Percentiles rank a stretch among this genome's conserved stretches.
These are phyloP conservation scores for Anoplophora glabripennis DNA, from an alignment of 1,140 invertebrate genomes.

Conservation along the genomic window DNA sequence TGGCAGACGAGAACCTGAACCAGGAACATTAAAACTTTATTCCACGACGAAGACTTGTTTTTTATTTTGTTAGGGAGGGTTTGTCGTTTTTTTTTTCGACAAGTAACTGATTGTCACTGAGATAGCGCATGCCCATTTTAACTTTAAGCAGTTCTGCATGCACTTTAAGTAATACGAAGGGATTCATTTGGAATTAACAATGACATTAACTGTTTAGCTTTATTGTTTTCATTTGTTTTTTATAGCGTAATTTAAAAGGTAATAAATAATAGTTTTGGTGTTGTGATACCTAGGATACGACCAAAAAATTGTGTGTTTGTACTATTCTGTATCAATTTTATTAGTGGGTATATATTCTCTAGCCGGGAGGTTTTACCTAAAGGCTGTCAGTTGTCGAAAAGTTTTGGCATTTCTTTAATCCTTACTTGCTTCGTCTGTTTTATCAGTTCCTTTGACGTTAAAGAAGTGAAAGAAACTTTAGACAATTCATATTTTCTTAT, in stretches of 20 bases:
- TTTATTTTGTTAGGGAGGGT: not conserved
- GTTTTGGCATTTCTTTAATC: not conserved
- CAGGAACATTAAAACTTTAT: slow-evolving; percentile 49
- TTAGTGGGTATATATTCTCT: slow-evolving; percentile 8
- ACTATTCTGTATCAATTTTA: slow-evolving; percentile 21
- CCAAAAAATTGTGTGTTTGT: slow-evolving; percentile 10
- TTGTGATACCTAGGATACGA: slow-evolving; percentile 28
- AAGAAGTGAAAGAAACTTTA: not conserved
- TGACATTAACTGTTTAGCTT: slow-evolving; percentile 1
- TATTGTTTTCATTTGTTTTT: slow-evolving; percentile 14
- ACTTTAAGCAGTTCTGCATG: slow-evolving; percentile 3
- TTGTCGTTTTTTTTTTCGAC: not conserved
- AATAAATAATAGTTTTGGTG: slow-evolving; percentile 24
- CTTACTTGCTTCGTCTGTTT: not conserved
- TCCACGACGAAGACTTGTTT: not conserved
- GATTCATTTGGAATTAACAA: slow-evolving; percentile 16
- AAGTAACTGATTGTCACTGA: slow-evolving; percentile 3
- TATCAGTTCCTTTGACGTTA: not conserved
- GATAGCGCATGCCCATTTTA: slow-evolving; percentile 7
- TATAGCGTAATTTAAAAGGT: slow-evolving; percentile 4
- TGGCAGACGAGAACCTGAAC: slow-evolving; percentile 69
- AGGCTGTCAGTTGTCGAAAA: not conserved
- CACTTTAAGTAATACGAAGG: slow-evolving; percentile 1
- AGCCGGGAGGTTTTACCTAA: not conserved
- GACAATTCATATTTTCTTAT: not conserved